Base-by-base conservation (phyloP, 2,113 vertebrate genomes). In the Rhinichthys klamathensis region DNA sequence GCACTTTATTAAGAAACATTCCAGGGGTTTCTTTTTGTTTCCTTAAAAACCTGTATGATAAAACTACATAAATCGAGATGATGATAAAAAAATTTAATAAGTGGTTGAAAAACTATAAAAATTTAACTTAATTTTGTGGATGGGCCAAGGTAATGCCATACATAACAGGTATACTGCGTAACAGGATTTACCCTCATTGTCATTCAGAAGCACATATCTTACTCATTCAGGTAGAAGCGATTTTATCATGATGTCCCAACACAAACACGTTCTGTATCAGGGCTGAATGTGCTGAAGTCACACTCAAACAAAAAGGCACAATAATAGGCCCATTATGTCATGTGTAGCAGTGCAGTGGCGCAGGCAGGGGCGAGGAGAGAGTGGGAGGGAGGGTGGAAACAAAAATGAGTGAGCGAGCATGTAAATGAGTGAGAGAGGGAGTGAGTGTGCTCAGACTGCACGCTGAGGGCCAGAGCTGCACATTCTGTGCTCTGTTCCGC, bases 401-500 rank as follows among this genome's bases (percentile, higher is more conserved):
- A n/a, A 21, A 49, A 63, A 30, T 49, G 65, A 35, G 70, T 25
- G 27, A 35, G 60, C 4, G 51, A 51, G 51, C 25, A 49, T 30
- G 35, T 41, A 25, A 23, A 69, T 16, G 41, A 58, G 9, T 72
- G 54, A 13, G 35, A 38, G 51, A 65, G 77, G 15, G 21, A 84
- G 35, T 60, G 86, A 63, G 51, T 35, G 86, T 73, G 44, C 69
- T 60, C 27, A 75, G 75, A 32, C 38, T 30, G 15, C 61, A 75
- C 41, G 49, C 77, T 72, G 82, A 49, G 72, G 85, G 63, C 82
- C 27, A 67, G 82, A 80, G 69, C 87, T 61, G 58, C 79, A 83
- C 83, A 87, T 90, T 87, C 89, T 90, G 87, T 90, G 87, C 65
- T 87, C 83, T 85, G 81, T 73, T 51, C 82, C 18, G 41, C 88